Evolutionary conservation across 2,888 invertebrate species (phyloP).

Genomic region (Spilosoma lubricipeda): DNA sequence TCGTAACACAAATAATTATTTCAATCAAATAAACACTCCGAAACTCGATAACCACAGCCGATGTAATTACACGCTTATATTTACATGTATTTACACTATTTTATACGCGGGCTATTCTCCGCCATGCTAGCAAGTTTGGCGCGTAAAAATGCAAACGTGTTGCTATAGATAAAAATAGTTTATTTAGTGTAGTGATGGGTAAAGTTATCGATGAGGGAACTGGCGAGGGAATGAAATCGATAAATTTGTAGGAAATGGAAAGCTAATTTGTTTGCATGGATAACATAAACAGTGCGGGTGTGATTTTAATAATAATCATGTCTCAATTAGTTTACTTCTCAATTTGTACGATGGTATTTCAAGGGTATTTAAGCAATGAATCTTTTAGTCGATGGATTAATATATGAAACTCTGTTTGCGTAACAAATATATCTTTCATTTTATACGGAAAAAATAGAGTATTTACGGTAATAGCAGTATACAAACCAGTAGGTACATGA

Average conservation of each 20-base stretch:
- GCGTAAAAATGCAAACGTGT: constrained; percentile 52
- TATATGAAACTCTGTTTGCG: constrained; percentile 15
- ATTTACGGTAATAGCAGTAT: neutral
- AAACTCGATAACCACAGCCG: constrained; percentile 35
- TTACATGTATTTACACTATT: constrained; percentile 62
- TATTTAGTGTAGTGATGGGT: constrained; percentile 49
- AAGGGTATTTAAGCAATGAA: constrained; percentile 10
- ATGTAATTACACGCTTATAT: constrained; percentile 64
- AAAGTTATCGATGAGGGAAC: constrained; percentile 44
- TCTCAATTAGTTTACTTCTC: constrained; percentile 24
- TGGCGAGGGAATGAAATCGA: constrained; percentile 29
- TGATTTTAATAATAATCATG: constrained; percentile 34
- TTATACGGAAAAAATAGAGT: constrained; percentile 3
- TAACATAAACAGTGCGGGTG: constrained; percentile 33
- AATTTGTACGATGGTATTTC: constrained; percentile 12
- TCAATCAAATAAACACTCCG: constrained; percentile 44
- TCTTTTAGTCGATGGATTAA: constrained; percentile 15
- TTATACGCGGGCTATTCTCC: constrained; percentile 55
- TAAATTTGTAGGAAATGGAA: constrained; percentile 36
- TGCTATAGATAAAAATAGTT: constrained; percentile 57
- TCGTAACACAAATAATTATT: constrained; percentile 56
- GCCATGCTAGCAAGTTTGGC: constrained; percentile 48
- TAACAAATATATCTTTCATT: constrained; percentile 18
- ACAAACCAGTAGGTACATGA: constrained; percentile 6
- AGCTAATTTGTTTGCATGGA: constrained; percentile 33